Conservation (phyloP, 2,888 invertebrate species). For the Amblyjoppa fuscipennis region DNA sequence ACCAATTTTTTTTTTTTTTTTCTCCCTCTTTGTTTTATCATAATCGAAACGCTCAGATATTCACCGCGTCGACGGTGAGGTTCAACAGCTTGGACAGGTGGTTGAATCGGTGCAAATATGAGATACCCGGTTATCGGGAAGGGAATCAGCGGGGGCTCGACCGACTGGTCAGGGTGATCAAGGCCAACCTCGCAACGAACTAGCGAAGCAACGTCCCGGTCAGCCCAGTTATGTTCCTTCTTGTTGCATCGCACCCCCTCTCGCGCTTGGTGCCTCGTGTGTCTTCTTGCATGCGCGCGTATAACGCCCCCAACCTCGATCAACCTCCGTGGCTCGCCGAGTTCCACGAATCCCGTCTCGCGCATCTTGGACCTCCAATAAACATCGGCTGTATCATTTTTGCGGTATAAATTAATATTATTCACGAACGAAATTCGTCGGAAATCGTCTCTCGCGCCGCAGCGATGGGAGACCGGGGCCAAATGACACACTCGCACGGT, state of each 20-base stretch:
- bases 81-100: constrained; percentile 25
- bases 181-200: constrained; percentile 22
- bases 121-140: constrained; percentile 84
- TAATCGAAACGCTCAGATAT: constrained; percentile 13
- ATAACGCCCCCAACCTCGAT: background rate
- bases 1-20: constrained; percentile 4
- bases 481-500: background rate
- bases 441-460: background rate
- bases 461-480: background rate
- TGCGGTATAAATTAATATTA: constrained; percentile 3
- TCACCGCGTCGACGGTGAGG: constrained; percentile 13
- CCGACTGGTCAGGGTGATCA: constrained; percentile 39
- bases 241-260: constrained; percentile 23
- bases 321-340: background rate
- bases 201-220: background rate
- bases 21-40: background rate
- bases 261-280: background rate
- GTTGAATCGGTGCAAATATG: constrained; percentile 36
- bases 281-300: constrained; percentile 1
- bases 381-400: background rate
- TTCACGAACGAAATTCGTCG: background rate
- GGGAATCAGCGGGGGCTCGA: constrained; percentile 86
- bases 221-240: constrained; percentile 21
- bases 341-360: constrained; percentile 60
- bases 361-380: background rate